Evolutionary conservation across 1,140 invertebrate species (phyloP).

Genomic region (honey bee (Apis mellifera)): DNA sequence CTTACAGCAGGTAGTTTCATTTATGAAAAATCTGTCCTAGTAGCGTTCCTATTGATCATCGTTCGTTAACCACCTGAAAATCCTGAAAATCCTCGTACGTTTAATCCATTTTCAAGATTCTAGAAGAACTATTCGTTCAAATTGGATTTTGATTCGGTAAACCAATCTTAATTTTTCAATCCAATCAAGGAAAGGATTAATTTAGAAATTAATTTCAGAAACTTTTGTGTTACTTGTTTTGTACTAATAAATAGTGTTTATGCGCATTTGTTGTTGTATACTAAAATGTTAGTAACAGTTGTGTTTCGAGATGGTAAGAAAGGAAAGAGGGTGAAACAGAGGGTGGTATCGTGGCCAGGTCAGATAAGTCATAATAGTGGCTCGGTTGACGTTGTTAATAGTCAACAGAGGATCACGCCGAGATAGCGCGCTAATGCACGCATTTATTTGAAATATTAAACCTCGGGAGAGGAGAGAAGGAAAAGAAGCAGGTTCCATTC

Average conservation of each 20-base stretch:
- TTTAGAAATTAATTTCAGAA: background rate
- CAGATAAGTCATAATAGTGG: slow-evolving; percentile 79
- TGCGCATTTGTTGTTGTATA: slow-evolving; percentile 41
- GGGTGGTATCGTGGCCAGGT: slow-evolving; percentile 65
- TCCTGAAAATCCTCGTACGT: slow-evolving; percentile 61
- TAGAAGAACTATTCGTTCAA: no score
- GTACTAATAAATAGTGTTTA: no score
- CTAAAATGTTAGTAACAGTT: slow-evolving; percentile 25
- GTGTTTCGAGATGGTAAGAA: background rate
- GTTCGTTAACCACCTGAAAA: slow-evolving; percentile 71
- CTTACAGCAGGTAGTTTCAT: slow-evolving; percentile 55
- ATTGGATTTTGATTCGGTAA: no score
- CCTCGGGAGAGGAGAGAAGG: slow-evolving; percentile 62
- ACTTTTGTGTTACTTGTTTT: background rate
- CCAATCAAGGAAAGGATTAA: no score
- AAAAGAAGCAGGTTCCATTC: slow-evolving; percentile 47
- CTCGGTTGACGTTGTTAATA: slow-evolving; percentile 76
- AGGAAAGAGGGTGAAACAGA: slow-evolving; percentile 31
- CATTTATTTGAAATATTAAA: slow-evolving; percentile 81
- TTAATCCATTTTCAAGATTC: slow-evolving; percentile 37
- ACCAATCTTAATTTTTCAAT: no score
- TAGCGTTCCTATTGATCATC: slow-evolving; percentile 58
- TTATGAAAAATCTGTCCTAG: slow-evolving; percentile 34
- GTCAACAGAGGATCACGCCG: slow-evolving; percentile 77
- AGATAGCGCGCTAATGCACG: slow-evolving; percentile 79